phyloP scores from a whole-genome alignment of 2,113 vertebrate genomes.

The Stictonetta naevosa region DNA sequence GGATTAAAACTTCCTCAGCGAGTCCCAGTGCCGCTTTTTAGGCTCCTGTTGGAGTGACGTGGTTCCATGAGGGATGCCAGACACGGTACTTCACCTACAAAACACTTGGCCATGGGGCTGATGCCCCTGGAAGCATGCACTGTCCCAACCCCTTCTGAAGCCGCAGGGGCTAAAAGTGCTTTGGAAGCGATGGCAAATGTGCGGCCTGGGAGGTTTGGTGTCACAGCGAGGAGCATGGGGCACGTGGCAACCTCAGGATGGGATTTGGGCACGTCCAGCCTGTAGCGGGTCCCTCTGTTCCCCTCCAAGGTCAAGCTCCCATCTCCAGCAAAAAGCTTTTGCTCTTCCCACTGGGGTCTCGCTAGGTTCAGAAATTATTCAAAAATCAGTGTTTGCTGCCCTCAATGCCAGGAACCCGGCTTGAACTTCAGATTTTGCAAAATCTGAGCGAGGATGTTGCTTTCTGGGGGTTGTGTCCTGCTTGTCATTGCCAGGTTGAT shows the following conservation, averaged over 20 bases:
- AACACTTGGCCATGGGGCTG: accelerated
- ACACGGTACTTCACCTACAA: accelerated
- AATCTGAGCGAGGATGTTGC: too few relatives aligned
- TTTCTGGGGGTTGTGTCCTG: accelerated
- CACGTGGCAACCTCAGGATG: not conserved
- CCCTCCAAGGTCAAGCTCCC: not conserved
- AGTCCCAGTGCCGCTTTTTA: accelerated
- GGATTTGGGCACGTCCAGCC: too few relatives aligned
- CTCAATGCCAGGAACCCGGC: not conserved
- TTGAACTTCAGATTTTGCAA: too few relatives aligned
- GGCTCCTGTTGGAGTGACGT: accelerated
- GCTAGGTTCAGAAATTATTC: not conserved
- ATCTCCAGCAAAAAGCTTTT: not conserved
- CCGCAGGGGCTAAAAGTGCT: too few relatives aligned
- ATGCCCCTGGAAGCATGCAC: not conserved
- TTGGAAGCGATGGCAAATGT: not conserved
- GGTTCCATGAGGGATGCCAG: not conserved
- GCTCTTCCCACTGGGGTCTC: not conserved
- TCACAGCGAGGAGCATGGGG: too few relatives aligned
- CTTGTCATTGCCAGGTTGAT: accelerated
- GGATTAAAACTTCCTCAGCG: accelerated
- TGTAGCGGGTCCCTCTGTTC: not conserved
- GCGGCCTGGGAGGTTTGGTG: too few relatives aligned
- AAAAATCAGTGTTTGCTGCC: not conserved
- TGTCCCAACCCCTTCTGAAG: not conserved